Base-by-base conservation (phyloP, 2,113 vertebrate species). In the Ornithorhynchus anatinus region DNA sequence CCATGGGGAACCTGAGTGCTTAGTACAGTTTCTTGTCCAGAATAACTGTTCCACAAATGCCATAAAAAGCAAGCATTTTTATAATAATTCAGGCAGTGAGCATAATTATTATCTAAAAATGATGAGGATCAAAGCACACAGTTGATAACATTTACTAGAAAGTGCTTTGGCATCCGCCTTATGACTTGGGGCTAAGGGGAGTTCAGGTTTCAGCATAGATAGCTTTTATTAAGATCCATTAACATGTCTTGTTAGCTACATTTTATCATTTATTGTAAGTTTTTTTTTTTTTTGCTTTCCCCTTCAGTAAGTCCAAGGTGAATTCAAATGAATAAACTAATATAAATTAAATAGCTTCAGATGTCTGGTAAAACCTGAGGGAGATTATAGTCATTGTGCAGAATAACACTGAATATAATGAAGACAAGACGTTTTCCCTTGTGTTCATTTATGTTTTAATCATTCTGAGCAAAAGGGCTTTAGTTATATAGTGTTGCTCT, bases 241-340 rank as follows among this genome's bases (percentile, higher is more conserved):
- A 60, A 77, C 39, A 17, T 66, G 69, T 59, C 52, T 75, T 79
- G 62, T 69, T 74, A 83, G 77, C 62, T 75, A 59, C 5, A 69
- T 25, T 15, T 69, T 62, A 32, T 61, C n/a, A 59, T 63, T 77
- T 79, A 74, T 25, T 59, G n/a, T 54, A 22, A 54, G 29, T 2
- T 13, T 13, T 47, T 27, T 37, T 44, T 69, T 61, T 48, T 59
- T 42, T 27, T 37, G 38, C 65, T 61, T 48, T 59, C 38, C 22
- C 5, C 48, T 51, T 40, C 53, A 43, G 31, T 76, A 84, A 74
- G 57, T 43, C 39, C 22, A 66, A 81, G 47, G 62, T 74, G 56
- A 81, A 72, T 72, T 67, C n/a, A 59, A 70, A 66, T 77, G 80
- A 79, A 67, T 70, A 57, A 75, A 87, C 71, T 74, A 77, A 73